Evolutionary conservation across 2,797 vertebrate genomes (phyloP), one percentile per base, ranked within the genome.

Genomic region (Champsocephalus esox): DNA sequence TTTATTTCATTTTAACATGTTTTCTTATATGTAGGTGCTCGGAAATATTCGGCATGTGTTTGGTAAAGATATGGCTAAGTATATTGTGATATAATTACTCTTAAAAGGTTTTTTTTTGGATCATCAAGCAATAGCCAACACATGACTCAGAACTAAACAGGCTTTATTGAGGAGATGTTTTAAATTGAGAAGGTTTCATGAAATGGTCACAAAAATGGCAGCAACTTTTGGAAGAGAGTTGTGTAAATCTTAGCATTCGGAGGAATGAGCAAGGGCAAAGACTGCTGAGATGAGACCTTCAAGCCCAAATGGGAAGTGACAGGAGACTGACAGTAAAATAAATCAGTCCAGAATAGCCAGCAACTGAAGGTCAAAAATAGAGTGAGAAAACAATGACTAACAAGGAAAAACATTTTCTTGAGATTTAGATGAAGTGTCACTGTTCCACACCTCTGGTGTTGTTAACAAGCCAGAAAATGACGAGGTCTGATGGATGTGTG

Each of bases 271-370:
- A 94, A 94, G 93, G 93, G 87, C 92, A 92, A 88, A 79, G 83
- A 87, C 75, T 50, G 82, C 86, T 79, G 82, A 86, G 77, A 89
- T 79, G 86, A 87, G 79, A 79, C 66, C 81, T 87, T 87, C 80
- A 71, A 82, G 73, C 50, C 73, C 83, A 92, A 91, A 94, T 91
- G 73, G 83, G 81, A 91, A 90, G 88, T 93, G 93, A 94, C 94
- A 94, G 88, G 76, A 93, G 94, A 94, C 89, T 94, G 93, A 94
- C 92, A 91, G 89, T 89, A 74, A 92, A 92, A 86, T 79, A 94
- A 92, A 94, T 93, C 92, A 89, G 90, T 88, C 85, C 71, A 88
- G 89, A 94, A 89, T 88, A 92, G 92, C 87, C 81, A 84, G 81
- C 79, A 86, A 91, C 80, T 77, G 57, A 75, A 87, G 73, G 90